phyloP scores from a whole-genome alignment of 2,113 vertebrate species.

The Accipiter cooperii region DNA sequence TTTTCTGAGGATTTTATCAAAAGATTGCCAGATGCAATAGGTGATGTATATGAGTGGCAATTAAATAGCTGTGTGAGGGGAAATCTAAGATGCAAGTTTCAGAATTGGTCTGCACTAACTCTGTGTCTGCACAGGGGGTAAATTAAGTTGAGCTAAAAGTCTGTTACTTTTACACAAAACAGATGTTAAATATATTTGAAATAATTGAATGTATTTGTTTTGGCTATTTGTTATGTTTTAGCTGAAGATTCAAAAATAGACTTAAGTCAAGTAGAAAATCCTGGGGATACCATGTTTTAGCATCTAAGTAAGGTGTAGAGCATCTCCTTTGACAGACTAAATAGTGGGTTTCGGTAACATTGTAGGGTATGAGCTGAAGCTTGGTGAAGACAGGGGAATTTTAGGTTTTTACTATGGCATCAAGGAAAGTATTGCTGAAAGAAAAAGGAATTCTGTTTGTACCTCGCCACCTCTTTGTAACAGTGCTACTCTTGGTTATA shows the following conservation, averaged over 20 bases:
- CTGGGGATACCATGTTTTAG: background rate
- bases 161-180: background rate
- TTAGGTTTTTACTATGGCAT: background rate
- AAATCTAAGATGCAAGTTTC: background rate
- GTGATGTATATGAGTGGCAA: background rate
- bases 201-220: background rate
- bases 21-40: background rate
- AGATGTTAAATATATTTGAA: background rate
- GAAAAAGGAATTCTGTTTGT: background rate
- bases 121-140: background rate
- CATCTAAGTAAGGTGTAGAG: background rate
- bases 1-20: background rate
- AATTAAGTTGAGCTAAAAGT: background rate
- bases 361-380: background rate
- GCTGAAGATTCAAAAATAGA: background rate
- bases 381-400: background rate
- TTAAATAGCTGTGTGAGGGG: background rate
- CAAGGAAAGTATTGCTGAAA: background rate
- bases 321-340: background rate
- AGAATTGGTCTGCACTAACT: background rate
- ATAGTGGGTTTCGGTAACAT: background rate
- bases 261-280: background rate
- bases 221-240: background rate
- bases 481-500: background rate
- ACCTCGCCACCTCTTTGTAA: background rate